phyloP scores from a whole-genome alignment of 2,797 vertebrate species.

The Oreonectes daqikongensis region DNA sequence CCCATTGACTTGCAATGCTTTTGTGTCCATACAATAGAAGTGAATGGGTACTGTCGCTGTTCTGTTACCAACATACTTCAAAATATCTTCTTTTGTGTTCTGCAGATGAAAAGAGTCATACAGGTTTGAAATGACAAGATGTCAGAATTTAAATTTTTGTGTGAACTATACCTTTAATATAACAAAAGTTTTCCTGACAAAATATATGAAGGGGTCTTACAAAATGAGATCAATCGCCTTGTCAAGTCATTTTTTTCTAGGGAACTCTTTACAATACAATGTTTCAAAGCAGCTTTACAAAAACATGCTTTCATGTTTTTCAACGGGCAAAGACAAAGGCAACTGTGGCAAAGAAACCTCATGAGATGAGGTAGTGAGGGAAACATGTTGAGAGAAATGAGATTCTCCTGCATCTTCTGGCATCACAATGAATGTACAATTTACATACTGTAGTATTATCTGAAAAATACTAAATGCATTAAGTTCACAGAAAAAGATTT shows the following conservation, averaged over 20 bases:
- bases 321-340: neutral
- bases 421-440: no score
- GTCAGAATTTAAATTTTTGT: no score
- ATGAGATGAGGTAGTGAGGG: neutral
- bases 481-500: neutral
- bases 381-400: neutral
- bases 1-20: no score
- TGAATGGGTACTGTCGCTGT: no score
- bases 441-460: neutral
- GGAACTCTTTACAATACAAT: neutral
- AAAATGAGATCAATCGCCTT: no score
- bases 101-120: no score
- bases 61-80: no score
- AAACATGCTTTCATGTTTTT: neutral
- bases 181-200: no score
- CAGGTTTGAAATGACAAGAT: no score
- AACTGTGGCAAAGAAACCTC: neutral
- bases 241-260: neutral
- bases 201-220: neutral
- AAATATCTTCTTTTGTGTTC: no score
- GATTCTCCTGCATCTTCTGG: neutral
- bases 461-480: neutral
- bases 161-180: no score
- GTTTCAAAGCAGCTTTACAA: neutral
- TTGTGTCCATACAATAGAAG: no score